These are phyloP conservation scores for Protonibea diacanthus DNA, from an alignment of 2,797 vertebrate genomes.

Conservation along the genomic window DNA sequence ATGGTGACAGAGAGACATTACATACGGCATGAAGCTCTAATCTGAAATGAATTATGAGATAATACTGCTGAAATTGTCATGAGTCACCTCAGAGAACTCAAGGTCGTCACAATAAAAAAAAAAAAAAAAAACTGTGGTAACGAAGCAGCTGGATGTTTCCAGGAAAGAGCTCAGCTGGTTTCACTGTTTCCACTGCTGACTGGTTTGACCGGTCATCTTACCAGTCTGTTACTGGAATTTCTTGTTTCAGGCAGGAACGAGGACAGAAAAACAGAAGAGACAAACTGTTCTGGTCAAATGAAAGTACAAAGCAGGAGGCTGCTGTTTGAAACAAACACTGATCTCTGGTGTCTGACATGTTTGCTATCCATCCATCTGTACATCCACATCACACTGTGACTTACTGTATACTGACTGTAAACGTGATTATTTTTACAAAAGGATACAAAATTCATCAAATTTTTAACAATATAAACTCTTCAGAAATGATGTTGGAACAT, in stretches of 20 bases:
- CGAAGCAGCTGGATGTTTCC: constrained; percentile 33
- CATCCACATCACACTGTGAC: too few relatives aligned
- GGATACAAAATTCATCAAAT: neutral
- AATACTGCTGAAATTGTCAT: constrained; percentile 21
- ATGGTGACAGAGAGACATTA: neutral
- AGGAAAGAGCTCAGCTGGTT: constrained; percentile 39
- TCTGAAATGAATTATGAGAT: constrained; percentile 46
- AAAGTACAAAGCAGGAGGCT: neutral
- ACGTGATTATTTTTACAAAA: neutral
- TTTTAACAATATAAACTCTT: neutral
- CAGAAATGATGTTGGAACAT: neutral
- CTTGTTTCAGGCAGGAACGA: constrained; percentile 4
- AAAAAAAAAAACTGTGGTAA: neutral
- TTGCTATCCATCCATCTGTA: neutral
- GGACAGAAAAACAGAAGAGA: neutral
- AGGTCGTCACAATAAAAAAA: constrained; percentile 19
- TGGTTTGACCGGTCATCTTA: constrained; percentile 40
- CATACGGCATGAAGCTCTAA: constrained; percentile 14
- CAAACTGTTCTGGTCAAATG: constrained; percentile 22
- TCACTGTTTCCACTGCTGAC: constrained; percentile 20
- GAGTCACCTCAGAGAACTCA: constrained; percentile 34
- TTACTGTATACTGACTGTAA: neutral
- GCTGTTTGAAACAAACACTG: constrained; percentile 25
- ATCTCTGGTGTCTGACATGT: neutral
- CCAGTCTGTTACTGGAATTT: constrained; percentile 39